These are phyloP conservation scores for Penaeus monodon DNA, from an alignment of 2,888 invertebrate species.

Conservation along the genomic window DNA sequence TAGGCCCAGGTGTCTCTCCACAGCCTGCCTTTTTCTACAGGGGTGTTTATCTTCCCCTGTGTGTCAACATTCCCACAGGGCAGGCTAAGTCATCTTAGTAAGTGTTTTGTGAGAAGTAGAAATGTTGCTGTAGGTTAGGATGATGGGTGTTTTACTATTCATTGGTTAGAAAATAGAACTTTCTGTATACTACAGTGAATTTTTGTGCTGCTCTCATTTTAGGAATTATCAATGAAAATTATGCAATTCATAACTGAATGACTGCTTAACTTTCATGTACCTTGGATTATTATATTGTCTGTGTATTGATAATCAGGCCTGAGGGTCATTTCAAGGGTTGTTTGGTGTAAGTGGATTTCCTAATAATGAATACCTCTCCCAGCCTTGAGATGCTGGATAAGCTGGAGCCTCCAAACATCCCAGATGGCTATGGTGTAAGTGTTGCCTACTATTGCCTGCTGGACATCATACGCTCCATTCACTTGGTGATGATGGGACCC, in stretches of 20 bases:
- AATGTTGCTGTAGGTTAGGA: not conserved
- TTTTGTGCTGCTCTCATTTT: too few species aligned
- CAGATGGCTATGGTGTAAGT: slow-evolving; percentile 98
- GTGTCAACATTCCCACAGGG: slow-evolving; percentile 85
- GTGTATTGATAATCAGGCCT: too few species aligned
- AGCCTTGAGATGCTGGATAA: slow-evolving; percentile 97
- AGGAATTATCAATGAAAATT: too few species aligned
- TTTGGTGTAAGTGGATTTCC: too few species aligned
- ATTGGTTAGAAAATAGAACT: not conserved
- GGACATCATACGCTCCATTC: slow-evolving; percentile 85
- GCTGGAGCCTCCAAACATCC: slow-evolving; percentile 90
- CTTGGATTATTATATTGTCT: too few species aligned
- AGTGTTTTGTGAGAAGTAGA: slow-evolving; percentile 70
- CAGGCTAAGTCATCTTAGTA: slow-evolving; percentile 92
- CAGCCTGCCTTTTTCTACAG: slow-evolving; percentile 93
- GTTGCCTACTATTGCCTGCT: slow-evolving; percentile 93
- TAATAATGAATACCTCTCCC: slow-evolving; percentile 65
- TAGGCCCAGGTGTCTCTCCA: slow-evolving; percentile 84
- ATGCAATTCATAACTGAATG: too few species aligned
- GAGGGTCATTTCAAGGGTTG: too few species aligned
- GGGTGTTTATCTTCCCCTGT: slow-evolving; percentile 91
- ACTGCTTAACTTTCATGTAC: too few species aligned
- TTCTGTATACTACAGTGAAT: not conserved
- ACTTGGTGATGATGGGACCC: slow-evolving; percentile 57
- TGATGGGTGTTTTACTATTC: not conserved